Evolutionary conservation across 2,797 vertebrate species (phyloP).

Genomic region (Gallinago solitaria): DNA sequence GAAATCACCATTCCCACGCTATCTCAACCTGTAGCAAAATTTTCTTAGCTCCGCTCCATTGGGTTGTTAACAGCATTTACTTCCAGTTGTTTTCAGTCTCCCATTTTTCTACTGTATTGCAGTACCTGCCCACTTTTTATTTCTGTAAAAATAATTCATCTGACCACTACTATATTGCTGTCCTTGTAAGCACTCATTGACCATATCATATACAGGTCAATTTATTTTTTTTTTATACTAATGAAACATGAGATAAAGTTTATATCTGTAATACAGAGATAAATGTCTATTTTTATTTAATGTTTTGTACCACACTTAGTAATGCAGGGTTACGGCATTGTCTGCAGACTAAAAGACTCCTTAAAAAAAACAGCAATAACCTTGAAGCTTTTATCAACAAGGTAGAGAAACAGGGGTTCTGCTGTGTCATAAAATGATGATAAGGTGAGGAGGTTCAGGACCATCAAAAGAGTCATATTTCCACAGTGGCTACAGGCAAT

Average conservation of each 20-base stretch:
- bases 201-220: not conserved
- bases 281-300: conserved; percentile 9
- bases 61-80: not conserved
- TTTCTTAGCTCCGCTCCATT: not conserved
- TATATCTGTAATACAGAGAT: not conserved
- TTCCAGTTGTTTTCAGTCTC: not conserved
- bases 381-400: conserved; percentile 18
- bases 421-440: not conserved
- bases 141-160: not conserved
- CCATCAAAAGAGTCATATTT: not conserved
- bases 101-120: not conserved
- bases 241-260: not conserved
- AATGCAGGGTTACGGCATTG: not conserved
- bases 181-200: not conserved
- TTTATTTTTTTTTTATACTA: not conserved
- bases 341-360: conserved; percentile 19
- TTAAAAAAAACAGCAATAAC: conserved; percentile 35
- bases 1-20: fast-evolving
- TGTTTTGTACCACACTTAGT: not conserved
- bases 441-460: not conserved
- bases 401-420: not conserved
- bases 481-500: not conserved
- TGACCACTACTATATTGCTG: not conserved
- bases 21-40: fast-evolving
- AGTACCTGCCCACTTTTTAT: not conserved